Base-by-base conservation (phyloP, 2,113 vertebrate species). In the Forbesichthys papilliferus region DNA sequence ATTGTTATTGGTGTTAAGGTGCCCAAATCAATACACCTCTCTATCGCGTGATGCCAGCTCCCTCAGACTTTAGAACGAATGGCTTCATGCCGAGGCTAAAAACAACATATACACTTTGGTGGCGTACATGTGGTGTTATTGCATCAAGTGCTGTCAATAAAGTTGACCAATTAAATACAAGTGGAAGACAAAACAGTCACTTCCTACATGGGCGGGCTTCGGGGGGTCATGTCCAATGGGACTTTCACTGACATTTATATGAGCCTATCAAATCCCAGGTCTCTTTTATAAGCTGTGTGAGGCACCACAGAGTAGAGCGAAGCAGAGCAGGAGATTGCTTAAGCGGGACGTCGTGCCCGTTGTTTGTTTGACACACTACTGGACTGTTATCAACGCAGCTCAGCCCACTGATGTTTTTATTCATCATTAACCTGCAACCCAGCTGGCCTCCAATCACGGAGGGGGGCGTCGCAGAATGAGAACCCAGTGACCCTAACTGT, bases 351-450 rank as follows among this genome's bases (percentile, higher is more conserved):
- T 68, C 61, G 51, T 52, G 56, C 69, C 68, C 69, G 57, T 61
- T 61, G 81, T 64, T 87, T 91, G 27, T 91, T 91, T 81, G 71
- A 72, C 66, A 64, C 69, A 66, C 66, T 66, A 56, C 83, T 84
- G 80, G 74, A 71, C 61, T 73, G 76, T 80, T 90, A 86, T 88
- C 80, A 82, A 71, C 72, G 81, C 34, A 59, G 56, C 18, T 60
- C 64, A 36, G 69, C 82, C 53, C 69, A 59, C 82, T 74, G 56
- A 57, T 12, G 70, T 82, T 77, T 83, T 83, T 78, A 79, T 82
- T 81, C 69, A 84, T 87, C 76, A 86, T 87, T 88, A 91, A 86
- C 86, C 74, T 67, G 60, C 72, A 59, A 47, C 4, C 46, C 72
- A 59, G 74, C 69, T 20, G 61, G 27, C 59, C 79, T 74, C 81